Percentiles rank a stretch among this genome's conserved stretches.
Evolutionary conservation across 2,113 vertebrate species (phyloP).

Genomic region (Chlorodrepanis virens): DNA sequence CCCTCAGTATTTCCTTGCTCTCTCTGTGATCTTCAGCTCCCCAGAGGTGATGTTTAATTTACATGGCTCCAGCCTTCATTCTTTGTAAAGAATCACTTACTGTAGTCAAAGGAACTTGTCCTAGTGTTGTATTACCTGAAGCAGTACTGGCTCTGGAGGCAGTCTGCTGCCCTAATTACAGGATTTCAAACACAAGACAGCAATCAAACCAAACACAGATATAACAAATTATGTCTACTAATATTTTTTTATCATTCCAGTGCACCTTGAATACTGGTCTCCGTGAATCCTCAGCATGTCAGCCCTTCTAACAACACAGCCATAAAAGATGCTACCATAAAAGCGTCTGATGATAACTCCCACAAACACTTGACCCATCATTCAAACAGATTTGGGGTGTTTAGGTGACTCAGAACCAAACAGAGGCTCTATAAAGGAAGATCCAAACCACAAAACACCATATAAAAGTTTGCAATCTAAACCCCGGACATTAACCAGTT

Average conservation of each 20-base stretch:
- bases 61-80: not conserved
- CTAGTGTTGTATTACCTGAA: not conserved
- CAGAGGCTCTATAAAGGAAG: not conserved
- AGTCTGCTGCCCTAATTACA: not conserved
- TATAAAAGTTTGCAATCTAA: not conserved
- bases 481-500: not conserved
- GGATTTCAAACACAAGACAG: constrained; percentile 46
- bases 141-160: constrained; percentile 7
- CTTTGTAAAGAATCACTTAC: not conserved
- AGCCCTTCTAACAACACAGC: not conserved
- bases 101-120: not conserved
- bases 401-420: not conserved
- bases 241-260: constrained; percentile 51
- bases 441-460: not conserved
- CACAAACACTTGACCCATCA: not conserved
- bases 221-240: constrained; percentile 50
- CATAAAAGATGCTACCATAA: not conserved
- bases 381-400: not conserved
- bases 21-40: not conserved
- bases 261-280: not conserved
- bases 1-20: not conserved
- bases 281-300: not conserved
- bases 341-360: not conserved
- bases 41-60: not conserved
- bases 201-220: constrained; percentile 58